Evolutionary conservation across 2,888 invertebrate species (phyloP).

Genomic region (Watsonalla binaria): DNA sequence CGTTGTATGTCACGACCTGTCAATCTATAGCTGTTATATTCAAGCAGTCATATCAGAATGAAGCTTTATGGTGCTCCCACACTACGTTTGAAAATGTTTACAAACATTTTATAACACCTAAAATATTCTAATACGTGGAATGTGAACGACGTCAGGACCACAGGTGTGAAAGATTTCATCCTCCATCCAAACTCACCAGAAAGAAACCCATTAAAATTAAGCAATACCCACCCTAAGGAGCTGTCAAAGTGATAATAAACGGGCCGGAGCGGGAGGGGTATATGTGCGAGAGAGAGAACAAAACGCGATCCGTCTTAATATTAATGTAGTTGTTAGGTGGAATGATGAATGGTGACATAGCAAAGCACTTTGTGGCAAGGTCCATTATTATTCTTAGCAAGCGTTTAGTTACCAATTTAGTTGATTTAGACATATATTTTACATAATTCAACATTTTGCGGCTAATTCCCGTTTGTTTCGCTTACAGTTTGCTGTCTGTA

Average conservation of each 20-base stretch:
- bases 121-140: no score
- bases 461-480: background rate
- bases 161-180: conserved; percentile 28
- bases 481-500: background rate
- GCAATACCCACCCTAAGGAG: conserved; percentile 33
- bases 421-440: conserved; percentile 41
- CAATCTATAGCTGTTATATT: no score
- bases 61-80: no score
- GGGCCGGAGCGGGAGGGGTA: conserved; percentile 26
- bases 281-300: conserved; percentile 32
- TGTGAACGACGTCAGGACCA: no score
- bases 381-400: conserved; percentile 62
- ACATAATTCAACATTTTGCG: conserved; percentile 22
- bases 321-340: conserved; percentile 56
- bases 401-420: conserved; percentile 52
- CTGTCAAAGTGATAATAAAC: conserved; percentile 54
- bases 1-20: no score
- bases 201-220: conserved; percentile 7
- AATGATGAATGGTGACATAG: conserved; percentile 73
- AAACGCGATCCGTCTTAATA: conserved; percentile 62
- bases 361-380: conserved; percentile 71
- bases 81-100: no score
- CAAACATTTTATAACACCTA: no score
- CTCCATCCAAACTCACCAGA: conserved; percentile 1
- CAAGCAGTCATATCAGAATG: no score